Conservation (phyloP, 2,888 invertebrate species). For the Aphodius sticticus region DNA sequence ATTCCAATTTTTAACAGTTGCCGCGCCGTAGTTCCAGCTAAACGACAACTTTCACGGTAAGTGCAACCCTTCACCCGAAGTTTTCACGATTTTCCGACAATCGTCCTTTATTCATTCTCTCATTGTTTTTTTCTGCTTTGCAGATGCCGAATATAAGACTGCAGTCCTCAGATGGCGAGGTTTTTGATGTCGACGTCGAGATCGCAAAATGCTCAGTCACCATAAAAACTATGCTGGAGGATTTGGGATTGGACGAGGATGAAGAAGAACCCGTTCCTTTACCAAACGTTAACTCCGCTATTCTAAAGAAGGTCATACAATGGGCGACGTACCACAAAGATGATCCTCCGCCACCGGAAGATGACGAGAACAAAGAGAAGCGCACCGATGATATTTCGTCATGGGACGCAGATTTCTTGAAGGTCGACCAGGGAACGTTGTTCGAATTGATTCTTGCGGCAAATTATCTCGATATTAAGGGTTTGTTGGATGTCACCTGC, state of each 20-base stretch:
- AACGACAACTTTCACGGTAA: slow-evolving; percentile 5
- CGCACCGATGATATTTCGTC: slow-evolving; percentile 98
- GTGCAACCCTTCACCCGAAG: neutral
- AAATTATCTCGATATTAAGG: slow-evolving; percentile 96
- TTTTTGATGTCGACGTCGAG: slow-evolving; percentile 95
- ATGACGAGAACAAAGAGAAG: slow-evolving; percentile 97
- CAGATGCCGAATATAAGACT: slow-evolving; percentile 95
- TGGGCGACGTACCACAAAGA: slow-evolving; percentile 96
- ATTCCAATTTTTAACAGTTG: slow-evolving; percentile 11
- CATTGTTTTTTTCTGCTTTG: slow-evolving; percentile 33
- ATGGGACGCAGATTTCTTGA: slow-evolving; percentile 99
- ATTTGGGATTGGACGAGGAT: slow-evolving; percentile 89
- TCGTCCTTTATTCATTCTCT: slow-evolving; percentile 4
- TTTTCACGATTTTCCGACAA: neutral
- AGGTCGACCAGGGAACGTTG: slow-evolving; percentile 96
- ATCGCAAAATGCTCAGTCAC: slow-evolving; percentile 98
- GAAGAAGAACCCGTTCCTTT: slow-evolving; percentile 95
- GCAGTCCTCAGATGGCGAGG: slow-evolving; percentile 94
- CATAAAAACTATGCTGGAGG: slow-evolving; percentile 98
- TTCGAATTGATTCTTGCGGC: slow-evolving; percentile 97
- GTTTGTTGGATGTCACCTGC: slow-evolving; percentile 95
- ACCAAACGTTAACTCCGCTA: slow-evolving; percentile 97
- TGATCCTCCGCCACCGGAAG: slow-evolving; percentile 94
- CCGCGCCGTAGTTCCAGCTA: neutral
- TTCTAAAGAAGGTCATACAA: slow-evolving; percentile 91